phyloP scores from a whole-genome alignment of 2,888 invertebrate species.

The Hypomecis atomaria region DNA sequence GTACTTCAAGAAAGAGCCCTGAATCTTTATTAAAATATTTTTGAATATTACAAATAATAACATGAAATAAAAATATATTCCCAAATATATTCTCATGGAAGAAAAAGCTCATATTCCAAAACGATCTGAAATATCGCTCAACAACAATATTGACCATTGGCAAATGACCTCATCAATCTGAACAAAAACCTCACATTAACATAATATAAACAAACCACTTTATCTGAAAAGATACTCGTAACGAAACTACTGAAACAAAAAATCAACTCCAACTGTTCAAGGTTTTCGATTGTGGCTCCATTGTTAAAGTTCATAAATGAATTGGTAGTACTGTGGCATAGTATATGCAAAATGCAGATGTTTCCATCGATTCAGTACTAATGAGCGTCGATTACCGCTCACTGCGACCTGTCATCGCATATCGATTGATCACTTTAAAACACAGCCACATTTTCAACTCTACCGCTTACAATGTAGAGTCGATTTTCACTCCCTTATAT shows the following conservation, averaged over 20 bases:
- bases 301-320: neutral
- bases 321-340: conserved; percentile 7
- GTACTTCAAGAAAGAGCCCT: too few species aligned
- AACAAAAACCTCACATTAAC: conserved; percentile 46
- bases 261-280: neutral
- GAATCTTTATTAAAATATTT: too few species aligned
- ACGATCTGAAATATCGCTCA: conserved; percentile 22
- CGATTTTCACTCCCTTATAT: conserved; percentile 27
- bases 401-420: conserved; percentile 70
- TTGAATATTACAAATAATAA: too few species aligned
- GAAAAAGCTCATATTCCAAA: conserved; percentile 2
- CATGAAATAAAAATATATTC: neutral
- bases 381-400: conserved; percentile 72
- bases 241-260: neutral
- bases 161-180: conserved; percentile 41
- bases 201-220: conserved; percentile 7
- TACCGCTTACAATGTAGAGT: conserved; percentile 31
- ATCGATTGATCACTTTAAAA: conserved; percentile 62
- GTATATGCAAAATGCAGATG: conserved; percentile 55
- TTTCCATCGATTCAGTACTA: conserved; percentile 66
- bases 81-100: neutral
- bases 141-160: conserved; percentile 35
- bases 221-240: neutral
- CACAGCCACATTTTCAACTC: conserved; percentile 38
- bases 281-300: neutral